phyloP scores from a whole-genome alignment of 2,888 invertebrate species.

The Neria commutata region DNA sequence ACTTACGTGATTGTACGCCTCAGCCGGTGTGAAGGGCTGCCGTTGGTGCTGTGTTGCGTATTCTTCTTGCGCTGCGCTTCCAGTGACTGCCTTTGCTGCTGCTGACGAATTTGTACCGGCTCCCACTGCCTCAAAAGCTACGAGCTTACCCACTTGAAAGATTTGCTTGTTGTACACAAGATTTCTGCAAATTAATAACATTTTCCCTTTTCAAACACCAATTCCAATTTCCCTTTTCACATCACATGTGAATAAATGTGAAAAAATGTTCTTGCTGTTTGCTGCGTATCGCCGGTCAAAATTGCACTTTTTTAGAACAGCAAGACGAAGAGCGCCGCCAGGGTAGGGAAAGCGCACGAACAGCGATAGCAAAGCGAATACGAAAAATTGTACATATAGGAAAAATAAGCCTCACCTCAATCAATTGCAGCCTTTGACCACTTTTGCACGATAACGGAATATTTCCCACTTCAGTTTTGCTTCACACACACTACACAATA shows the following conservation, averaged over 20 bases:
- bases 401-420: too few relatives aligned
- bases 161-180: conserved; percentile 39
- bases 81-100: conserved; percentile 11
- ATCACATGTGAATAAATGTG: conserved; percentile 8
- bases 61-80: conserved; percentile 14
- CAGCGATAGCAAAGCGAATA: too few relatives aligned
- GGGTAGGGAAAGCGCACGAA: too few relatives aligned
- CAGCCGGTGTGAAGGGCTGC: conserved; percentile 22
- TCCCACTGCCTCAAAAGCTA: conserved; percentile 17
- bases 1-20: conserved; percentile 49
- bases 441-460: too few relatives aligned
- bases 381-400: too few relatives aligned
- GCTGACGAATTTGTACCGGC: too few relatives aligned
- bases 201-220: conserved; percentile 32
- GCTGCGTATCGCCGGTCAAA: too few relatives aligned
- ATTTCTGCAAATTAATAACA: conserved; percentile 50
- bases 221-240: conserved; percentile 22
- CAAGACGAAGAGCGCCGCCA: too few relatives aligned
- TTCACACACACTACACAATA: too few relatives aligned
- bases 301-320: too few relatives aligned
- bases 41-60: conserved; percentile 14
- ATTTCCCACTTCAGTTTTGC: too few relatives aligned
- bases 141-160: conserved; percentile 32
- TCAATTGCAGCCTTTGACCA: too few relatives aligned
- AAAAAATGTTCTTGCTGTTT: conserved; percentile 26